These are phyloP conservation scores for Antigone vipio DNA, from an alignment of 2,113 vertebrate species.

Conservation along the genomic window DNA sequence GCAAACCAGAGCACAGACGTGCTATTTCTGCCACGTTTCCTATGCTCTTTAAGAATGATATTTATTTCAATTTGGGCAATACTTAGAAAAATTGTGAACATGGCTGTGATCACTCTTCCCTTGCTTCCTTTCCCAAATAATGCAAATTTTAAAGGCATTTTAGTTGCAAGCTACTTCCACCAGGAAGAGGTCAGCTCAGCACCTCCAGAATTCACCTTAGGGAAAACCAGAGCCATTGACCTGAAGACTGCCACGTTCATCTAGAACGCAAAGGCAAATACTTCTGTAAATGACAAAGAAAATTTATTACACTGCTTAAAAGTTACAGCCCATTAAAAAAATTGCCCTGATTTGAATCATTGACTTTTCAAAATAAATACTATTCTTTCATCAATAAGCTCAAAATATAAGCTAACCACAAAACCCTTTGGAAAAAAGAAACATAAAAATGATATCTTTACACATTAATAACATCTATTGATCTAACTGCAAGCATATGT, in stretches of 20 bases:
- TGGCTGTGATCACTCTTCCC: neutral
- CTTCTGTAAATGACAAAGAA: constrained; percentile 21
- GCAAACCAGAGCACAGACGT: neutral
- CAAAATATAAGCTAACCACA: constrained; percentile 60
- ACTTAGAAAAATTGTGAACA: neutral
- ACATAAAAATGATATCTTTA: constrained; percentile 56
- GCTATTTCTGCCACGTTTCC: neutral
- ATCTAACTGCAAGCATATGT: constrained; percentile 38
- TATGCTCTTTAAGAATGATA: neutral
- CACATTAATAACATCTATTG: constrained; percentile 63
- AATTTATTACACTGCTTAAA: constrained; percentile 37
- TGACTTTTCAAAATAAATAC: constrained; percentile 63
- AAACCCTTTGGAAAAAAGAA: constrained; percentile 19
- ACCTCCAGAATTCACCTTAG: constrained; percentile 12
- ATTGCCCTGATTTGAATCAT: constrained; percentile 57
- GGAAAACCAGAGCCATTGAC: constrained; percentile 9
- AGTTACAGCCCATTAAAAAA: constrained; percentile 46
- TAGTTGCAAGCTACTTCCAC: neutral
- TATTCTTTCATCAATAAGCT: constrained; percentile 58
- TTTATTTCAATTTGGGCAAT: neutral
- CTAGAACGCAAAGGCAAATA: neutral
- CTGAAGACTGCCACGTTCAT: constrained; percentile 12
- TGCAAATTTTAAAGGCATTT: neutral
- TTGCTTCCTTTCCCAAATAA: neutral
- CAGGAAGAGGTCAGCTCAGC: neutral